A percentile compares a stretch with the other conserved stretches of the same genome.
These are phyloP conservation scores for Emydocephalus ijimae DNA, from an alignment of 2,113 vertebrate genomes.

Conservation along the genomic window DNA sequence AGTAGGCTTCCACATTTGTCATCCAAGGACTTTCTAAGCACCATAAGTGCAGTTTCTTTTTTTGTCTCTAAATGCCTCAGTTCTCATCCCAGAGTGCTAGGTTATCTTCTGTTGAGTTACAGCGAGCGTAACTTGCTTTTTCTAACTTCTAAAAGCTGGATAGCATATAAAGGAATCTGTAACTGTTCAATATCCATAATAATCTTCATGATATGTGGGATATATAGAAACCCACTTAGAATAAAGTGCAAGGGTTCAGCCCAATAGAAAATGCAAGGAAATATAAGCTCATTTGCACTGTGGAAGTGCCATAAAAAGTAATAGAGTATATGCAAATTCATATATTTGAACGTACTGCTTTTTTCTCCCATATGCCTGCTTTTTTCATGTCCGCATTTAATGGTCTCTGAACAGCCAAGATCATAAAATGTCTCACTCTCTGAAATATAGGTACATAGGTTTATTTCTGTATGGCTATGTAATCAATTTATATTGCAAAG, in stretches of 20 bases:
- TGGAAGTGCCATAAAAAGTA: neutral
- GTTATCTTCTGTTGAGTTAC: neutral
- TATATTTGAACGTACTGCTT: neutral
- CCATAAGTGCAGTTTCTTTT: neutral
- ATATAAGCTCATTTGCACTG: neutral
- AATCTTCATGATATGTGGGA: neutral
- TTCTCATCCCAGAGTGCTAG: neutral
- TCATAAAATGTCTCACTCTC: conserved; percentile 3
- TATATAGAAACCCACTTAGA: neutral
- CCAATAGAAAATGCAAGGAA: neutral
- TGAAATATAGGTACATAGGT: conserved; percentile 23
- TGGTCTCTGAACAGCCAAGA: conserved; percentile 3
- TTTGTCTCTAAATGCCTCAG: neutral
- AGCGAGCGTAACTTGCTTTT: neutral
- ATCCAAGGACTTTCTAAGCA: neutral
- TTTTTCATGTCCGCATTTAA: conserved; percentile 9
- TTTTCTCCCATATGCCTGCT: neutral
- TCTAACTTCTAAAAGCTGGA: neutral
- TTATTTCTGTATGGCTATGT: conserved; percentile 7
- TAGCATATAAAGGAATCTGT: neutral
- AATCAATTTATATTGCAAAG: conserved; percentile 25
- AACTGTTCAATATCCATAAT: neutral
- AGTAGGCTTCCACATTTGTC: neutral
- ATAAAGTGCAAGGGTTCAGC: neutral
- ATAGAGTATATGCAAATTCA: neutral